Percentiles rank a stretch among this genome's conserved stretches.
phyloP scores from a whole-genome alignment of 2,888 invertebrate genomes.

The Hedychridium roseum region DNA sequence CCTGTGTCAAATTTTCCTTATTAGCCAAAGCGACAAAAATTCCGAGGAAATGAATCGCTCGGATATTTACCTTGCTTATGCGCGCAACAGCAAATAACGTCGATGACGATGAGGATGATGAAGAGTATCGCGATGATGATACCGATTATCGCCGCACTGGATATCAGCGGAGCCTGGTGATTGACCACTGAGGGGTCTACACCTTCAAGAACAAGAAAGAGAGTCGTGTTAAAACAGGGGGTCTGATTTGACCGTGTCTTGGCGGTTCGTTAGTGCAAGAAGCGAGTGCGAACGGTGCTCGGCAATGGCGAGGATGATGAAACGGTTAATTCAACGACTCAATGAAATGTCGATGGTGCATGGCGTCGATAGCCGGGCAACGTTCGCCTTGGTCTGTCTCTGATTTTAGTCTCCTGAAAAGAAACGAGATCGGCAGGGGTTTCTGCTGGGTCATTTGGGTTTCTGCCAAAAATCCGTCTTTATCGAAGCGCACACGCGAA shows the following conservation, averaged over 20 bases:
- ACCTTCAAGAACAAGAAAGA: conserved; percentile 48
- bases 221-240: neutral
- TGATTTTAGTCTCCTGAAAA: conserved; percentile 51
- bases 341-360: neutral
- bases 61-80: conserved; percentile 66
- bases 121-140: conserved; percentile 83
- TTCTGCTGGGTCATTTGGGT: conserved; percentile 5
- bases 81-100: conserved; percentile 81
- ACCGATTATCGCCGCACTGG: conserved; percentile 82
- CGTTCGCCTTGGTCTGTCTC: no score
- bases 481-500: conserved; percentile 46
- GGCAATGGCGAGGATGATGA: conserved; percentile 47
- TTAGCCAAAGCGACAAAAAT: neutral
- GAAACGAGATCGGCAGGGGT: conserved; percentile 38
- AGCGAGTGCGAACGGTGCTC: conserved; percentile 58
- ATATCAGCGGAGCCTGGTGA: conserved; percentile 68
- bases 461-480: conserved; percentile 54
- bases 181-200: conserved; percentile 51
- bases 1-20: conserved; percentile 46
- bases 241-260: conserved; percentile 7
- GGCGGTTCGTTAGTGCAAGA: conserved; percentile 59
- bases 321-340: neutral
- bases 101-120: conserved; percentile 76
- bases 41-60: neutral
- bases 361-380: no score